A percentile compares a stretch with the other conserved stretches of the same genome.
Evolutionary conservation across 2,113 vertebrate species (phyloP).

Genomic region (Atherinomorus stipes): DNA sequence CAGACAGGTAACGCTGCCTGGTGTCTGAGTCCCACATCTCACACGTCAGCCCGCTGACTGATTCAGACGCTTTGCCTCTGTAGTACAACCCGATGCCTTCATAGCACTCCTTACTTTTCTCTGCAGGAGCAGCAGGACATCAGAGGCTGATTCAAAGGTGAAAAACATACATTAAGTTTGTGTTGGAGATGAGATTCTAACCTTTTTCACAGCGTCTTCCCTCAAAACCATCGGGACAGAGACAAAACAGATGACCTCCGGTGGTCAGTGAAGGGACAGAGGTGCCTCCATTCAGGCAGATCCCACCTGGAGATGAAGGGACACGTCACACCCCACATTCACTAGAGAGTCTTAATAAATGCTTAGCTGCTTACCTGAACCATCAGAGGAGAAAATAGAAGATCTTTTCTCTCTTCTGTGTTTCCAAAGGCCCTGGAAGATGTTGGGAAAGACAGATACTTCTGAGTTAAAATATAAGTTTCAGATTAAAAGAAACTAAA

Average conservation of each 20-base stretch:
- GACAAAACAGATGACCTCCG: conserved; percentile 60
- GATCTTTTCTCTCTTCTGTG: background rate
- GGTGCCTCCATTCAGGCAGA: conserved; percentile 71
- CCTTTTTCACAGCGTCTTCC: conserved; percentile 74
- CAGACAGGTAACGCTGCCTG: conserved; percentile 25
- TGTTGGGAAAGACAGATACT: background rate
- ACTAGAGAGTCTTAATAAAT: background rate
- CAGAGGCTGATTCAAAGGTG: background rate
- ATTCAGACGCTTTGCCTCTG: conserved; percentile 53
- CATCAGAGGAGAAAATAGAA: background rate
- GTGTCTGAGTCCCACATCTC: conserved; percentile 59
- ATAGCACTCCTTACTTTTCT: conserved; percentile 44
- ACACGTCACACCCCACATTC: fast-evolving
- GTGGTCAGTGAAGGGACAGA: conserved; percentile 24
- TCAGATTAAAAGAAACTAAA: background rate
- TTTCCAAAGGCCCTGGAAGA: conserved; percentile 36
- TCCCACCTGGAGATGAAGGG: background rate
- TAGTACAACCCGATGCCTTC: conserved; percentile 69
- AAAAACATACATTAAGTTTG: background rate
- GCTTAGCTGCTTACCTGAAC: conserved; percentile 47
- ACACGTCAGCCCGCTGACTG: conserved; percentile 66
- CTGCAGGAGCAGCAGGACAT: conserved; percentile 1
- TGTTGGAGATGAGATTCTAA: conserved; percentile 13
- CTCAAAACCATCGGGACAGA: conserved; percentile 62
- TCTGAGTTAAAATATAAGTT: background rate